A percentile compares a stretch with the other conserved stretches of the same genome.
phyloP scores from a whole-genome alignment of 2,888 invertebrate species.

The Drosophila merina region DNA sequence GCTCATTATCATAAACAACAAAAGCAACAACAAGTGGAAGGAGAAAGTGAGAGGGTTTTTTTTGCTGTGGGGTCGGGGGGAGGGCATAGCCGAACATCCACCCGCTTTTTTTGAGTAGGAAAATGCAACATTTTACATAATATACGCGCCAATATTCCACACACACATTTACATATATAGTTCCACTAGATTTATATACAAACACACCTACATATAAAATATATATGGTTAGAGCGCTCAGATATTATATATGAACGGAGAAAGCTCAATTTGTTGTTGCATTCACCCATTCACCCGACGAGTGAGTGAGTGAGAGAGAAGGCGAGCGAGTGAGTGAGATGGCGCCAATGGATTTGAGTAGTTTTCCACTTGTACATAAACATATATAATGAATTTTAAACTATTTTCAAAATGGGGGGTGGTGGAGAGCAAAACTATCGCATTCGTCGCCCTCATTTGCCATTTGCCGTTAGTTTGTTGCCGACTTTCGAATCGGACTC shows the following conservation, averaged over 20 bases:
- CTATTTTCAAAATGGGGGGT: constrained; percentile 53
- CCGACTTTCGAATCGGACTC: constrained; percentile 27
- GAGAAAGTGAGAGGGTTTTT: constrained; percentile 11
- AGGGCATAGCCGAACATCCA: constrained; percentile 29
- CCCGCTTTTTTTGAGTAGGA: constrained; percentile 38
- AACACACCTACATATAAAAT: neutral
- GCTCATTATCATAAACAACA: constrained; percentile 78
- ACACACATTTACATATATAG: constrained; percentile 30
- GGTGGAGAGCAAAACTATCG: constrained; percentile 66
- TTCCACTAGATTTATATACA: constrained; percentile 32
- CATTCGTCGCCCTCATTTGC: constrained; percentile 58
- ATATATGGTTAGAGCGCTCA: constrained; percentile 43
- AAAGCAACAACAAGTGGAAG: constrained; percentile 32
- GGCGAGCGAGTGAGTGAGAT: neutral
- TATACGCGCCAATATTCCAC: constrained; percentile 56
- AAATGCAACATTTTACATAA: constrained; percentile 78
- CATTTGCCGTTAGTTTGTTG: constrained; percentile 44
- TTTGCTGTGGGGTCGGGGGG: constrained; percentile 17
- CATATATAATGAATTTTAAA: constrained; percentile 68
- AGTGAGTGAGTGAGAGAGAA: constrained; percentile 8
- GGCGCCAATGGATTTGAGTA: constrained; percentile 46
- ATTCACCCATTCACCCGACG: neutral
- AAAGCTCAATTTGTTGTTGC: constrained; percentile 1
- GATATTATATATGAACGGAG: constrained; percentile 4
- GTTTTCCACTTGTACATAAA: constrained; percentile 22